Evolutionary conservation across 2,797 vertebrate species (phyloP).

Genomic region (Acanthurus lineatus): DNA sequence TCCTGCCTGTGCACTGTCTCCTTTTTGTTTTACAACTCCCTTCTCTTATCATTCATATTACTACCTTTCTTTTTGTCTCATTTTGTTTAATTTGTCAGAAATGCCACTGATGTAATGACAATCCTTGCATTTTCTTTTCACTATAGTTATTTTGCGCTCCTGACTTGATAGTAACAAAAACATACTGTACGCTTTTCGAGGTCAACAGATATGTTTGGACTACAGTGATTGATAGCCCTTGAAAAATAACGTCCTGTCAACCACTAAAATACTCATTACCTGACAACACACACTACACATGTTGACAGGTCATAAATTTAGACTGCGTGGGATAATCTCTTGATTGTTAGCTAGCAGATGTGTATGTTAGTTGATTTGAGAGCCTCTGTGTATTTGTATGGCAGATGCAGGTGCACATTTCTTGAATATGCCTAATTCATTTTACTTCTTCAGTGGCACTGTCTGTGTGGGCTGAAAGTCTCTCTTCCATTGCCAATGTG

Average conservation of each 20-base stretch:
- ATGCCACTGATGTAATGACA: conserved; percentile 7
- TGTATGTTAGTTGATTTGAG: conserved; percentile 8
- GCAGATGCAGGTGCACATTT: conserved; percentile 16
- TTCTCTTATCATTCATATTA: conserved; percentile 35
- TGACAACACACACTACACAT: conserved; percentile 13
- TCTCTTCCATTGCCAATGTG: conserved; percentile 55
- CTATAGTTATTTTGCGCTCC: conserved; percentile 18
- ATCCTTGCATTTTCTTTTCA: conserved; percentile 25
- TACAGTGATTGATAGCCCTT: conserved; percentile 27
- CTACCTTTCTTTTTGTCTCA: conserved; percentile 21
- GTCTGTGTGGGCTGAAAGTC: conserved; percentile 36
- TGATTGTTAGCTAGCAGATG: conserved; percentile 8
- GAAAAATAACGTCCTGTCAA: conserved; percentile 37
- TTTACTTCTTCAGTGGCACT: conserved; percentile 13
- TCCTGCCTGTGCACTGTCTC: not conserved
- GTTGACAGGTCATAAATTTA: conserved; percentile 28
- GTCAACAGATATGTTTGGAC: conserved; percentile 41
- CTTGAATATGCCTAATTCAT: conserved; percentile 42
- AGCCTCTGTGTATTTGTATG: not conserved
- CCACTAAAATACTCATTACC: conserved; percentile 37
- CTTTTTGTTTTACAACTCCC: conserved; percentile 38
- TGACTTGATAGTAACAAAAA: conserved; percentile 22
- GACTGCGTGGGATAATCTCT: not conserved
- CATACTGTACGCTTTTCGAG: conserved; percentile 18
- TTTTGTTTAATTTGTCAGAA: conserved; percentile 37